Conservation (phyloP, 1,140 invertebrate genomes). For the Rhynchophorus ferrugineus region DNA sequence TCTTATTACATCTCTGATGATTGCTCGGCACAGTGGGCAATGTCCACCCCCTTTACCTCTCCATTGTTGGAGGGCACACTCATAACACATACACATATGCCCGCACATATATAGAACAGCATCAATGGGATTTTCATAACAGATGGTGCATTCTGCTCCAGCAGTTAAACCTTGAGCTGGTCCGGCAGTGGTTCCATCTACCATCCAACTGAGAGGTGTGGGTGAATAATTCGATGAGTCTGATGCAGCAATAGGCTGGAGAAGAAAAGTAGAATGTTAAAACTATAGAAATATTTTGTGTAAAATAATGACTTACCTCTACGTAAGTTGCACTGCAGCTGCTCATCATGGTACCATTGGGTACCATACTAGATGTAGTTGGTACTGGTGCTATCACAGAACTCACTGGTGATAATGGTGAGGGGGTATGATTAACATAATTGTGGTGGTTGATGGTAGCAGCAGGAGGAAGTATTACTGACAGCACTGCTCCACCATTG, state of each 20-base stretch:
- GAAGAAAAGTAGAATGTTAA: slow-evolving; percentile 25
- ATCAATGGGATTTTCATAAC: slow-evolving; percentile 87
- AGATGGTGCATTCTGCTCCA: slow-evolving; percentile 82
- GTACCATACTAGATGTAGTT: slow-evolving; percentile 26
- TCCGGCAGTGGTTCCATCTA: slow-evolving; percentile 41
- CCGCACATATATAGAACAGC: slow-evolving; percentile 94
- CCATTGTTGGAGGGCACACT: slow-evolving; percentile 91
- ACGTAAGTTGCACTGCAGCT: slow-evolving; percentile 54
- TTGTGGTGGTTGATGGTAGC: slow-evolving; percentile 39
- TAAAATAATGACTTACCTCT: slow-evolving; percentile 44
- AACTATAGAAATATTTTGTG: background rate
- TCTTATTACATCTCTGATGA: slow-evolving; percentile 90
- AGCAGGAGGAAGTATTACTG: slow-evolving; percentile 68
- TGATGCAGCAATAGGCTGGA: slow-evolving; percentile 39
- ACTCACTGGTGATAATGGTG: slow-evolving; percentile 10
- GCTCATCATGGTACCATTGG: slow-evolving; percentile 46
- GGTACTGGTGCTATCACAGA: slow-evolving; percentile 25
- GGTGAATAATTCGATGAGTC: slow-evolving; percentile 37
- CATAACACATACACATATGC: slow-evolving; percentile 98
- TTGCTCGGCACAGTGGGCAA: slow-evolving; percentile 88
- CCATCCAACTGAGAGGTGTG: slow-evolving; percentile 35
- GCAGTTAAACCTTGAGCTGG: slow-evolving; percentile 41
- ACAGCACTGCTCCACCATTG: slow-evolving; percentile 64
- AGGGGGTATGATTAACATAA: slow-evolving; percentile 20
- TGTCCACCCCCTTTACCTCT: slow-evolving; percentile 79